Base-by-base conservation (phyloP, 2,888 invertebrate genomes). In the Adelphocoris suturalis region DNA sequence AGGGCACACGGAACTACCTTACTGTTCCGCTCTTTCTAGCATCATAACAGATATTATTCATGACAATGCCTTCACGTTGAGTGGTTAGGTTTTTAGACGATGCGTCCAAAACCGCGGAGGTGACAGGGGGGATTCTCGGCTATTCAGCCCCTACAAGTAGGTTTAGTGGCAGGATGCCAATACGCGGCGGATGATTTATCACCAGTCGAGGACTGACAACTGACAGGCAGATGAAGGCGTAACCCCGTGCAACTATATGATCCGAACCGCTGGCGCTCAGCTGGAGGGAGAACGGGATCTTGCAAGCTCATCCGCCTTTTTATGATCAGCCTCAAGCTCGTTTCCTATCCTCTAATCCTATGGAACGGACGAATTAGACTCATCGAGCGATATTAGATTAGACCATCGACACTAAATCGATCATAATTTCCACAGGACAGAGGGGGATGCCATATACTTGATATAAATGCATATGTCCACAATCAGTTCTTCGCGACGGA, bases 201-300 rank as follows among this genome's bases (percentile, higher is more conserved):
- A 68, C 68, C 23, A 23, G 68, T 12, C 68, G 23, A 9, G 13
- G 68, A 68, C 68, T 68, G 68, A 68, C 68, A 68, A 68, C 68
- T 68, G 68, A 68, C 68, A 68, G 68, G 68, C 68, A 68, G 68
- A 68, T 68, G 68, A 68, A 68, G 68, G 68, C 19, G 68, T 68
- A 68, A 68, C 68, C 57, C 37, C 19, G 23, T 23, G 68, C 23
- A 68, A 23, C 68, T 68, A 68, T 68, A 23, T 23, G 5, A 68
- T 27, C 23, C 68, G 12, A n/a, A 23, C 68, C 23, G 23, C 68
- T 27, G 68, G 23, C 68, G 68, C n/a, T n/a, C n/a, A n/a, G n/a
- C 68, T 23, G 68, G 23, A 68, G 68, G 23, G 27, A 23, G 27
- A 23, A 19, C 68, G 23, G 68, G 68, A 68, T 23, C 68, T 68